Conservation (phyloP, 2,797 vertebrate species). For the Simalia tracyae region DNA sequence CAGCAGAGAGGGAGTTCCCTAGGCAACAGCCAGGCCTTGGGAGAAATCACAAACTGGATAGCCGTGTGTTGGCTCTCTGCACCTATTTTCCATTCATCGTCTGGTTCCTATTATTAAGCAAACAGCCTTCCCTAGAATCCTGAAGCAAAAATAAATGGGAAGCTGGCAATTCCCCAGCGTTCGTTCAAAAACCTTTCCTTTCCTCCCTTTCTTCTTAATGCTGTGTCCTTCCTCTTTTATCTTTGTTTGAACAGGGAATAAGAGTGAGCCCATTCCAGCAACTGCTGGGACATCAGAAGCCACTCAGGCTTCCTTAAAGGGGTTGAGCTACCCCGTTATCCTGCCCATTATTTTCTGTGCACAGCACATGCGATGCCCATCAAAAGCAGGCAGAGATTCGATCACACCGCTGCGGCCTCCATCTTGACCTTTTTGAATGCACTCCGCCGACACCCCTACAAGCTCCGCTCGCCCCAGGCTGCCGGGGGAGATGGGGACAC, state of each 20-base stretch:
- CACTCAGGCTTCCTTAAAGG: not conserved
- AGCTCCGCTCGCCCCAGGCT: not conserved
- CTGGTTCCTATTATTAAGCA: not conserved
- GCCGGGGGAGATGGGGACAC: not conserved
- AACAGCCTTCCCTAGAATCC: not conserved
- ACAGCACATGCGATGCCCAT: not conserved
- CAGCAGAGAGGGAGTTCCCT: conserved; percentile 11
- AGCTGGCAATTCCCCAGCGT: not conserved
- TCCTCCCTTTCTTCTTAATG: not conserved
- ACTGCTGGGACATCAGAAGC: not conserved
- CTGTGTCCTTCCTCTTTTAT: not conserved
- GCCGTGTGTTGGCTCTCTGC: conserved; percentile 8
- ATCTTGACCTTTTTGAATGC: not conserved
- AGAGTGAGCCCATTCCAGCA: not conserved
- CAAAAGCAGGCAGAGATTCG: not conserved
- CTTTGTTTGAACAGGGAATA: not conserved
- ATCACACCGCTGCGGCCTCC: not conserved
- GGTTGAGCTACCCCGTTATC: not conserved
- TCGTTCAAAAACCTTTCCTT: not conserved
- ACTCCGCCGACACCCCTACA: not conserved
- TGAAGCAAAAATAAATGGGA: not conserved
- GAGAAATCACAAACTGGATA: conserved; percentile 16
- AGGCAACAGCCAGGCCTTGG: conserved; percentile 15
- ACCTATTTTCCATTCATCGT: not conserved
- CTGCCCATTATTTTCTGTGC: not conserved